Evolutionary conservation across 2,113 vertebrate species (phyloP).

Genomic region (Callaeas wilsoni): DNA sequence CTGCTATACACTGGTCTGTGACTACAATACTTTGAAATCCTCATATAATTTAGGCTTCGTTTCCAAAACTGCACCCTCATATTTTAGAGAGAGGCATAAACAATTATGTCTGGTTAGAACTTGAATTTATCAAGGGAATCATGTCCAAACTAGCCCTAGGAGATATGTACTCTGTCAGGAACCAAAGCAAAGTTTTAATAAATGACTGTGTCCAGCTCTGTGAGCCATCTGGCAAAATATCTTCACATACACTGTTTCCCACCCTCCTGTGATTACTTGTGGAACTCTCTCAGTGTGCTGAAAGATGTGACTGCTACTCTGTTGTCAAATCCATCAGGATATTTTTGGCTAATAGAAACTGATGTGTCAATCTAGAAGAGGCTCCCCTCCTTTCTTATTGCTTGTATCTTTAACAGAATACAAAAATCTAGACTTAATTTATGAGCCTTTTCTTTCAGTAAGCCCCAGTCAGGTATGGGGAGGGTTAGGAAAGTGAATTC

Average conservation of each 20-base stretch:
- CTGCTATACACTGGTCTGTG: not conserved
- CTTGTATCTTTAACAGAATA: not conserved
- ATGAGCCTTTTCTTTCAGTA: not conserved
- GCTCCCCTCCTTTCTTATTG: not conserved
- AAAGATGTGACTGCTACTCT: conserved; percentile 5
- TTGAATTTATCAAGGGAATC: not conserved
- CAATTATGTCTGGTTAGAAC: not conserved
- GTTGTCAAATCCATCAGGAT: not conserved
- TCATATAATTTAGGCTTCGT: not conserved
- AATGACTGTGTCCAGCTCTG: not conserved
- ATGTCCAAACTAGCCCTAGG: not conserved
- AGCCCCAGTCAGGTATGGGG: not conserved
- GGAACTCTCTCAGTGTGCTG: not conserved
- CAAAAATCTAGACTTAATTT: not conserved
- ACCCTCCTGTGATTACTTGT: conserved; percentile 15
- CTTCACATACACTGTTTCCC: not conserved
- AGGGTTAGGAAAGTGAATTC: not conserved
- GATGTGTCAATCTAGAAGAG: not conserved
- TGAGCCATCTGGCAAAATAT: conserved; percentile 45
- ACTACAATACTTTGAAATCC: not conserved
- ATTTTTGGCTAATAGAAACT: not conserved
- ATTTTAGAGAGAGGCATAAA: not conserved
- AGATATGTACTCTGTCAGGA: not conserved
- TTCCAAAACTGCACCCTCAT: not conserved
- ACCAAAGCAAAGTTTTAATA: not conserved